Evolutionary conservation across 2,113 vertebrate species (phyloP).

Genomic region (Pteruthius melanotis): DNA sequence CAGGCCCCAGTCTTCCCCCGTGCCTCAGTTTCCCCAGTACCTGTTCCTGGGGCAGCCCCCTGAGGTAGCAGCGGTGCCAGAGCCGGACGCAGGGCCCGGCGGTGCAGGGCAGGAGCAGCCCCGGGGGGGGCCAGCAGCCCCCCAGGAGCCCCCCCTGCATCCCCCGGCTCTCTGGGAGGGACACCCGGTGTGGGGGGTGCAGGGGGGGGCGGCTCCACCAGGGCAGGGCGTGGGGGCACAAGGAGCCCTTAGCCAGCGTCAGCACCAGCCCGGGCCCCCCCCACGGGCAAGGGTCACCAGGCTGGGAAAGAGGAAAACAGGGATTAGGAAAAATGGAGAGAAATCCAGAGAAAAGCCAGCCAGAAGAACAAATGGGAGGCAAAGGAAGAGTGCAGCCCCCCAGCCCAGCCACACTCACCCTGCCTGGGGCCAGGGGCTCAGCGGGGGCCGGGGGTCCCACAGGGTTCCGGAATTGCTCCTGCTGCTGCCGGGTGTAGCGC

Average conservation of each 20-base stretch:
- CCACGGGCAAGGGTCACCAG: background rate
- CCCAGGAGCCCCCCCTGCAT: conserved; percentile 64
- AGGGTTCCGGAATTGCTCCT: conserved; percentile 78
- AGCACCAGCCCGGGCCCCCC: conserved; percentile 54
- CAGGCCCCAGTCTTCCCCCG: background rate
- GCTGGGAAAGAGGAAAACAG: background rate
- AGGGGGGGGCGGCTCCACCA: conserved; percentile 78
- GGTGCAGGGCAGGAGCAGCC: conserved; percentile 80
- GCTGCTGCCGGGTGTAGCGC: conserved; percentile 79
- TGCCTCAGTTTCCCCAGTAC: conserved; percentile 53
- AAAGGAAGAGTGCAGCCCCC: background rate
- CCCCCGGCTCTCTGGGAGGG: conserved; percentile 76
- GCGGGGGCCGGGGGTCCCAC: conserved; percentile 56
- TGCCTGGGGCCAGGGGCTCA: conserved; percentile 42
- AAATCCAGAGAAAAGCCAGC: no score
- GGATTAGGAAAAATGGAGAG: no score
- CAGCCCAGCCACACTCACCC: conserved; percentile 64
- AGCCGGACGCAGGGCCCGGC: conserved; percentile 82
- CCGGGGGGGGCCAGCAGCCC: background rate
- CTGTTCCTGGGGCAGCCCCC: conserved; percentile 84
- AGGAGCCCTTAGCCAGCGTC: conserved; percentile 78
- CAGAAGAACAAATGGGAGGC: fast-evolving
- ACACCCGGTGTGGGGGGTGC: conserved; percentile 73
- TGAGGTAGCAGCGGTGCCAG: conserved; percentile 90
- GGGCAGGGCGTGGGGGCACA: conserved; percentile 80